Evolutionary conservation across 2,888 invertebrate genomes (phyloP), one percentile per base, ranked within the genome.

Genomic region (Lasioglossum malachurum): DNA sequence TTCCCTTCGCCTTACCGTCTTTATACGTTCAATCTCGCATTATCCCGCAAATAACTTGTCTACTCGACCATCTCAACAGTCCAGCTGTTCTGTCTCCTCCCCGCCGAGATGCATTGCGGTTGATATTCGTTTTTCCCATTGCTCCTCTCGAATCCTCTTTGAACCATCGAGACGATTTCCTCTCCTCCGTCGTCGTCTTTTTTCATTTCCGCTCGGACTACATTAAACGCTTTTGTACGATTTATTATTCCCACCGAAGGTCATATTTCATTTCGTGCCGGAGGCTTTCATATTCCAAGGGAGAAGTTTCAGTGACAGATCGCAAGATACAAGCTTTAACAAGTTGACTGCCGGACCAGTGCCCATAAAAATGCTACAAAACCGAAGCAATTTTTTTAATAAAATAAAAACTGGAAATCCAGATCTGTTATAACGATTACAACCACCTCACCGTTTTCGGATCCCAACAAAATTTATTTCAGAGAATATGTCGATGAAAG

Each of bases 11-110:
- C 86, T 87, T 87, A 71, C 89, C 90, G 82, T 89, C 91, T 91
- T 92, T 90, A 91, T 93, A 93, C 89, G 89, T 92, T 92, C 92
- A 92, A 93, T 92, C 92, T 92, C 91, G 92, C 91, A 93, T 94
- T 93, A 93, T 93, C 90, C 91, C 89, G 86, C 92, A 91, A 93
- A 93, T 93, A 92, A 92, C 92, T 92, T 91, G 90, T 88, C 92
- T 90, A 90, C 90, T 92, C 91, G 91, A 89, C 91, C 91, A 84
- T 91, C 90, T 87, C 83, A 87, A 90, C 92, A 90, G 92, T 91
- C 90, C 92, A 88, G 89, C 89, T 89, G 85, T 86, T 80, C 84
- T 87, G 80, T 85, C 83, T 85, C 79, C 86, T 80, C 80, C 89
- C 69, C 72, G 78, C 80, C 79, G 76, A 77, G 85, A 81, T 86